phyloP scores from a whole-genome alignment of 2,113 vertebrate genomes.

The Sinocyclocheilus anshuiensis region DNA sequence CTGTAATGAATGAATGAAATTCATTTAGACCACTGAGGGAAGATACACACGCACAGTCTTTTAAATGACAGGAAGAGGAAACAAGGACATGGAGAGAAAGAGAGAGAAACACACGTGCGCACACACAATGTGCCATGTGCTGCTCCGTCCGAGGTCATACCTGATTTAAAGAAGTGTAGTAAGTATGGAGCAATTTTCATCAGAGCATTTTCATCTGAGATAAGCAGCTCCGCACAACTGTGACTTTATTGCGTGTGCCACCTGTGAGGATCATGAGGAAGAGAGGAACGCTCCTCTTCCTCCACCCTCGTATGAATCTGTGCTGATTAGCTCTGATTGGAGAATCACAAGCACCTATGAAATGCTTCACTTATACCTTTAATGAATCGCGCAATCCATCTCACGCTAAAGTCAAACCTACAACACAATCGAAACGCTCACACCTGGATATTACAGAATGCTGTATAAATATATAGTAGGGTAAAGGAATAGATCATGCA shows the following conservation, averaged over 20 bases:
- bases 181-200: conserved; percentile 65
- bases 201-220: conserved; percentile 61
- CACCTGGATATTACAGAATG: neutral
- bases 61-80: neutral
- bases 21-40: neutral
- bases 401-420: neutral
- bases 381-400: neutral
- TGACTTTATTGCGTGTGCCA: neutral
- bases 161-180: conserved; percentile 62
- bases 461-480: neutral
- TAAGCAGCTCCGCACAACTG: conserved; percentile 6
- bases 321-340: conserved; percentile 54
- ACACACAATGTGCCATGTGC: conserved; percentile 45
- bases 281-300: conserved; percentile 29
- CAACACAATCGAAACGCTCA: neutral
- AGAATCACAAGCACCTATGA: conserved; percentile 28
- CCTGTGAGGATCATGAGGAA: neutral
- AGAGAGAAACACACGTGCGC: conserved; percentile 7
- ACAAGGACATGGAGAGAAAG: neutral
- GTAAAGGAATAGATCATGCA: neutral
- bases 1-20: neutral
- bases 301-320: conserved; percentile 29
- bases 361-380: neutral
- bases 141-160: conserved; percentile 61
- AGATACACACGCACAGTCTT: neutral